These are phyloP conservation scores for Eurystomus gularis DNA, from an alignment of 2,113 vertebrate genomes.

Conservation along the genomic window DNA sequence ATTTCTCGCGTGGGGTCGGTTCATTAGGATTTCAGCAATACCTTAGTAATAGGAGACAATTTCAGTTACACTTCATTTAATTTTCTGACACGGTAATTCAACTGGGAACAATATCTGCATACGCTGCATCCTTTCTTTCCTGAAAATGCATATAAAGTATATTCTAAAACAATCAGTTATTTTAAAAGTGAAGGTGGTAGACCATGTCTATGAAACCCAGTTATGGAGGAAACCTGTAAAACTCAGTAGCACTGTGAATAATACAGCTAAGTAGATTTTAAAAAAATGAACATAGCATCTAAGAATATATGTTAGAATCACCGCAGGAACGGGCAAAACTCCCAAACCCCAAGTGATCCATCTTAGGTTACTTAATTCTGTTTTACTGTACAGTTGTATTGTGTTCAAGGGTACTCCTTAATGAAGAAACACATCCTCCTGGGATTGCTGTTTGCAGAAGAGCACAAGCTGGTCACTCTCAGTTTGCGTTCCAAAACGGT, in stretches of 20 bases:
- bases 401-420: background rate
- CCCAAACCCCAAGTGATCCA: background rate
- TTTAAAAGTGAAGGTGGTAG: background rate
- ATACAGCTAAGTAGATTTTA: background rate
- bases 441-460: background rate
- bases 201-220: background rate
- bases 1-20: conserved; percentile 84
- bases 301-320: background rate
- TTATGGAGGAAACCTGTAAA: background rate
- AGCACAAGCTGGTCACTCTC: background rate
- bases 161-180: background rate
- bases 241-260: background rate
- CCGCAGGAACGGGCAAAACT: background rate
- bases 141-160: conserved; percentile 11
- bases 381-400: background rate
- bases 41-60: conserved; percentile 70
- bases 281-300: background rate
- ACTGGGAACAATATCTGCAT: conserved; percentile 3
- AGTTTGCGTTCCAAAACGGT: background rate
- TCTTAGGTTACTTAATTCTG: background rate
- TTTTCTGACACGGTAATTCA: conserved; percentile 39
- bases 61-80: conserved; percentile 54
- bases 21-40: conserved; percentile 88
- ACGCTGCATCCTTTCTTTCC: background rate
- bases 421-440: background rate